Conservation (phyloP, 2,113 vertebrate species). For the Planiliza haematocheilus region DNA sequence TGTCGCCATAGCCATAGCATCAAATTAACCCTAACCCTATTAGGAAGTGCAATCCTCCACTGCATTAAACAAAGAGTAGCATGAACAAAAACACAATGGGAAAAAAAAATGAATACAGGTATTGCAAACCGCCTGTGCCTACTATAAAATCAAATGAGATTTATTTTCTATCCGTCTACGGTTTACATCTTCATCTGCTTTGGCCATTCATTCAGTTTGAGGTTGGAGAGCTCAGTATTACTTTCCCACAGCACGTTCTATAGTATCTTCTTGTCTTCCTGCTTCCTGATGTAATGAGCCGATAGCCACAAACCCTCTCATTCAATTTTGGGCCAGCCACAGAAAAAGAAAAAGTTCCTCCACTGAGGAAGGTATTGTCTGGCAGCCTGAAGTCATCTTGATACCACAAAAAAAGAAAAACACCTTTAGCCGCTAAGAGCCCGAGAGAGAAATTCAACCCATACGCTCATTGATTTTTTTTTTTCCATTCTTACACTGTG, state of each 20-base stretch:
- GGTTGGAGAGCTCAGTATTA: conserved; percentile 8
- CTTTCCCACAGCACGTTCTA: neutral
- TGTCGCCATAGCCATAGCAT: no score
- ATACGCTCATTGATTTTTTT: conserved; percentile 18
- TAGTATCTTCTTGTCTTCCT: neutral
- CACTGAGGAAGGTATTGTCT: conserved; percentile 17
- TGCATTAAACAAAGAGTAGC: no score
- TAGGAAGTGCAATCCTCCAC: no score
- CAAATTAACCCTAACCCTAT: no score
- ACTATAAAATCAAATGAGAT: no score
- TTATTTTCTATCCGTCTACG: neutral
- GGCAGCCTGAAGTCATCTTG: conserved; percentile 7
- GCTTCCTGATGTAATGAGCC: conserved; percentile 17
- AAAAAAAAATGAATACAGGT: no score
- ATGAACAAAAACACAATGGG: no score
- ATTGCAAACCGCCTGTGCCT: no score
- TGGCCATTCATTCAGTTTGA: neutral
- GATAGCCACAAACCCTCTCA: conserved; percentile 19
- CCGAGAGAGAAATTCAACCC: conserved; percentile 20
- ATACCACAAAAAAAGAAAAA: neutral
- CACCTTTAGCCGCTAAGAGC: conserved; percentile 15
- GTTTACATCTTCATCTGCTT: conserved; percentile 7
- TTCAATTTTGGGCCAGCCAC: conserved; percentile 7
- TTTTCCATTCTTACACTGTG: neutral
- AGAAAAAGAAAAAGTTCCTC: conserved; percentile 9